Evolutionary conservation across 2,888 invertebrate species (phyloP), one percentile per base, ranked within the genome.

Genomic region (Pyrocoelia pectoralis): DNA sequence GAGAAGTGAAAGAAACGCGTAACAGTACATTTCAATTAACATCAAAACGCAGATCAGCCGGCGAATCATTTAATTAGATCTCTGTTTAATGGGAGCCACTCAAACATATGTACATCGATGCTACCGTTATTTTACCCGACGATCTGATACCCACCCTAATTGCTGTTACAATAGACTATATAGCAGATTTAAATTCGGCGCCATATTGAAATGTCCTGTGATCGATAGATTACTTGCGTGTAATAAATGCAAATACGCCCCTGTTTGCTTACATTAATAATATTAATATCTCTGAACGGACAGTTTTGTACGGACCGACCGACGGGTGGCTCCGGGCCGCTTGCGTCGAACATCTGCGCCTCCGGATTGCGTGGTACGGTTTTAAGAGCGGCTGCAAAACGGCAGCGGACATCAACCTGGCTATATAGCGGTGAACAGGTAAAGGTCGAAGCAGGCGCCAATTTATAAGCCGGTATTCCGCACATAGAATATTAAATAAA

Each of bases 301-400:
- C 40, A 24, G 24, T 24, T 24, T 24, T 24, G 24, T 24, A 50
- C 38, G 54, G 54, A 54, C 54, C 29, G 48, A 48, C 59, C 17
- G 15, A 49, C 54, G 60, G 60, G 54, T 54, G 60, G 54, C 54
- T 60, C 54, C 48, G 59, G 53, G 38, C 53, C 59, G 38, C 53
- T 53, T 43, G 53, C 60, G 41, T 60, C 48, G 53, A 57, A 63
- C 65, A 68, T 67, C 68, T 68, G 67, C 60, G 67, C 65, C 56
- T 59, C 68, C 66, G 61, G 58, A 67, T 68, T 65, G 67, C 67
- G 65, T 60, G 65, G 65, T 62, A 53, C 64, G 56, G n/a, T n/a
- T n/a, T n/a, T n/a, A n/a, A 57, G 28, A 65, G 54, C 66, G 52
- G 53, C 33, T 33, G 33, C 33, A n/a, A 24, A 24, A 33, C 33